Base-by-base conservation (phyloP, 2,888 invertebrate species). In the Metacarcinus magister region DNA sequence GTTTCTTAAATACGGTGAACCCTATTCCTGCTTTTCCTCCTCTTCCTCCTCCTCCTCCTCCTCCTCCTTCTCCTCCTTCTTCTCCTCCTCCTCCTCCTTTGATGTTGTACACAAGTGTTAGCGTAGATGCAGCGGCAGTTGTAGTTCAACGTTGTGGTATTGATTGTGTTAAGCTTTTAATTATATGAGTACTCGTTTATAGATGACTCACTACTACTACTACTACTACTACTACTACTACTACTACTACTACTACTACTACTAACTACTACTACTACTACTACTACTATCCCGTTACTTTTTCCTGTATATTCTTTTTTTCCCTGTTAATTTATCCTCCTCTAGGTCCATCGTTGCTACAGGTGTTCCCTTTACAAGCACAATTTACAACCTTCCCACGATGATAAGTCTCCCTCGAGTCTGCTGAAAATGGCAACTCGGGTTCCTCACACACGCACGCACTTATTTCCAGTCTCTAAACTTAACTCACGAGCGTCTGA, bases 361-460 rank as follows among this genome's bases (percentile, higher is more conserved):
- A 28, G 10, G 75, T 23, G 23, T 60, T 60, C 23, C 60, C 23
- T 82, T n/a, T 28, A 28, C 13, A 32, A 28, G n/a, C 75, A 82
- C 2, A 16, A 39, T 87, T 32, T 87, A 39, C 19, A 87, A 10
- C 87, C 87, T 39, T 87, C 1, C 39, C 4, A 39, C 67, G 32
- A 75, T 75, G 75, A 75, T 28, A 75, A 75, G 75, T 75, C 75
- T 75, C 75, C n/a, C 75, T 75, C 28, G 75, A 75, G 75, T 28
- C 10, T 75, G n/a, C n/a, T 28, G 75, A 7, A 28, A 28, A 75
- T 28, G 28, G n/a, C 13, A 54, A 4, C 23, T 19, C 60, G 23
- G 19, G 4, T 19, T 60, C n/a, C n/a, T 75, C 75, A 75, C 75
- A 75, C 75, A 28, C 75, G 75, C 75, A 28, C 75, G n/a, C 10